Conservation (phyloP, 2,888 invertebrate species). For the Geophilus truncorum region DNA sequence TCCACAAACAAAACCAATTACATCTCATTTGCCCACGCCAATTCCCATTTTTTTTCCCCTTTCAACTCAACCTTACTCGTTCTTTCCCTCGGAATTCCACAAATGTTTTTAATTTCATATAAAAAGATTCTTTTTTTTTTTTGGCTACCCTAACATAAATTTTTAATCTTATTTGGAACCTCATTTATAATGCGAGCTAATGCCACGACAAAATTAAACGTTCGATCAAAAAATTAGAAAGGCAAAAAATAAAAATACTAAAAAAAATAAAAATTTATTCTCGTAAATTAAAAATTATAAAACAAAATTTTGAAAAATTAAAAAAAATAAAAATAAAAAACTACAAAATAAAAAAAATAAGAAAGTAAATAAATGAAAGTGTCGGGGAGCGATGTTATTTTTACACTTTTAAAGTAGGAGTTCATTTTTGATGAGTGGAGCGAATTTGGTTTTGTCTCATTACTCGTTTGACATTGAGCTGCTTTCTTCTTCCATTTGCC, state of each 20-base stretch:
- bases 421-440: constrained; percentile 4
- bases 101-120: background rate
- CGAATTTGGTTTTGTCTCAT: constrained; percentile 20
- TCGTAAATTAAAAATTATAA: background rate
- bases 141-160: background rate
- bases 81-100: background rate
- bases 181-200: background rate
- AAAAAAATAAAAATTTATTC: background rate
- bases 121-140: background rate
- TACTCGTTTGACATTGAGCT: constrained; percentile 20
- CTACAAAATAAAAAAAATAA: background rate
- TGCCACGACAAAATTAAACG: background rate
- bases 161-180: constrained; percentile 2
- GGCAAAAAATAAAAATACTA: background rate
- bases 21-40: background rate
- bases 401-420: background rate
- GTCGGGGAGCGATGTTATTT: background rate
- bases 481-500: constrained; percentile 11
- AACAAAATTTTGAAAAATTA: background rate
- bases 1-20: constrained; percentile 20
- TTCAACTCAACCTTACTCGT: background rate
- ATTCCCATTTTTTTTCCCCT: background rate
- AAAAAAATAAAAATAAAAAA: background rate
- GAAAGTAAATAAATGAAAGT: background rate
- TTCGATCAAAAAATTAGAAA: background rate